phyloP scores from a whole-genome alignment of 2,113 vertebrate genomes.

The Gambusia holbrooki region DNA sequence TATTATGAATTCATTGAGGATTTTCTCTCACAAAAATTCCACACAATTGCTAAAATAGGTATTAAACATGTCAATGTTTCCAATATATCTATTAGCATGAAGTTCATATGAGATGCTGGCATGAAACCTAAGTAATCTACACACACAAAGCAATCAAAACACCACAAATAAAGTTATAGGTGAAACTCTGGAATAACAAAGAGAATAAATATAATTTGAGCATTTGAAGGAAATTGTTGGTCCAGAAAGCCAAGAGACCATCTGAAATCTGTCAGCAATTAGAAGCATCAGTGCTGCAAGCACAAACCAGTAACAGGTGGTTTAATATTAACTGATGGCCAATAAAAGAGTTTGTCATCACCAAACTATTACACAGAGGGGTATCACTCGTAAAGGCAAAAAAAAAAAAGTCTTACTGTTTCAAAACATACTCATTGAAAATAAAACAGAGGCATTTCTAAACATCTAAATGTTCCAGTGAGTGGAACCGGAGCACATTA shows the following conservation, averaged over 20 bases:
- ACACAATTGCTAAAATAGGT: not conserved
- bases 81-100: not conserved
- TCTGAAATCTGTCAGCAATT: not conserved
- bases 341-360: not conserved
- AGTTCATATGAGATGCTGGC: not conserved
- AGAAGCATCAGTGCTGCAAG: not conserved
- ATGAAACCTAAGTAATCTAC: not conserved
- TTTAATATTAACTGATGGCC: not conserved
- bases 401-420: no score
- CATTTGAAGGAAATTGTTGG: not conserved
- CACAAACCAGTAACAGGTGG: not conserved
- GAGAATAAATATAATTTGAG: not conserved
- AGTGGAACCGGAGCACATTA: no score
- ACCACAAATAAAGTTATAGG: no score
- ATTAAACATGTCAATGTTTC: not conserved
- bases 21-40: not conserved
- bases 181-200: no score
- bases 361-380: not conserved
- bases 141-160: not conserved
- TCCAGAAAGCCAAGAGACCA: not conserved
- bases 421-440: no score
- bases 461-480: no score
- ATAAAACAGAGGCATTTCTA: no score
- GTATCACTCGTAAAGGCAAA: no score
- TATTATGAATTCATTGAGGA: not conserved